Evolutionary conservation across 2,888 invertebrate genomes (phyloP).

Genomic region (Blera fallax): DNA sequence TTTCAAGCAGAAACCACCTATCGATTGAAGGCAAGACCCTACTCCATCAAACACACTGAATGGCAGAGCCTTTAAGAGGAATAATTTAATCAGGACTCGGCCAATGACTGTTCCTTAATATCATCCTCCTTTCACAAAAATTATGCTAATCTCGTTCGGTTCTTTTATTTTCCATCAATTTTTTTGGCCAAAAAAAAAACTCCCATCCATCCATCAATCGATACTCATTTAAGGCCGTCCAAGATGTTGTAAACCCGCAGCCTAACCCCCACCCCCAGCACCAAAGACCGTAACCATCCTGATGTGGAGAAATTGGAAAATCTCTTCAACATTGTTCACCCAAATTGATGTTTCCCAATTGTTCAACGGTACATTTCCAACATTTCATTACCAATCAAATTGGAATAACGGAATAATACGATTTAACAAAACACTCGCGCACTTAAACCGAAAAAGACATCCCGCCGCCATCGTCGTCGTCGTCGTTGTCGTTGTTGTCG

Average conservation of each 20-base stretch:
- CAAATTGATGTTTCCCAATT: slow-evolving; percentile 58
- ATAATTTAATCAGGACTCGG: too few species aligned
- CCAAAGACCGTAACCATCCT: background rate
- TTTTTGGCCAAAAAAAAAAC: background rate
- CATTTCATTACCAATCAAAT: slow-evolving; percentile 69
- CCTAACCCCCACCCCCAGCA: background rate
- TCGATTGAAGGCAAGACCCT: too few species aligned
- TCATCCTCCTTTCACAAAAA: background rate
- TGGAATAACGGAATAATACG: slow-evolving; percentile 51
- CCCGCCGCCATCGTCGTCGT: background rate
- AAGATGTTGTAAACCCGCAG: background rate
- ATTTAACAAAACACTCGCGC: slow-evolving; percentile 35
- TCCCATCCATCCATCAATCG: slow-evolving; percentile 6
- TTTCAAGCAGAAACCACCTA: too few species aligned
- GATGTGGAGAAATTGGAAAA: slow-evolving; percentile 2
- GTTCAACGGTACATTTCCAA: slow-evolving; percentile 58
- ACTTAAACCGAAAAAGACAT: background rate
- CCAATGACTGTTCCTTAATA: background rate
- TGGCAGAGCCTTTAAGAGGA: too few species aligned
- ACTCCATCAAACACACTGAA: too few species aligned
- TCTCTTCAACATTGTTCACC: slow-evolving; percentile 31
- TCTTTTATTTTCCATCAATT: background rate
- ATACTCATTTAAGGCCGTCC: slow-evolving; percentile 7
- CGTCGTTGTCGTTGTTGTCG: background rate
- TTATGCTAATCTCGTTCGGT: background rate